phyloP scores from a whole-genome alignment of 2,797 vertebrate species.

The Schizopygopsis pylzovi region DNA sequence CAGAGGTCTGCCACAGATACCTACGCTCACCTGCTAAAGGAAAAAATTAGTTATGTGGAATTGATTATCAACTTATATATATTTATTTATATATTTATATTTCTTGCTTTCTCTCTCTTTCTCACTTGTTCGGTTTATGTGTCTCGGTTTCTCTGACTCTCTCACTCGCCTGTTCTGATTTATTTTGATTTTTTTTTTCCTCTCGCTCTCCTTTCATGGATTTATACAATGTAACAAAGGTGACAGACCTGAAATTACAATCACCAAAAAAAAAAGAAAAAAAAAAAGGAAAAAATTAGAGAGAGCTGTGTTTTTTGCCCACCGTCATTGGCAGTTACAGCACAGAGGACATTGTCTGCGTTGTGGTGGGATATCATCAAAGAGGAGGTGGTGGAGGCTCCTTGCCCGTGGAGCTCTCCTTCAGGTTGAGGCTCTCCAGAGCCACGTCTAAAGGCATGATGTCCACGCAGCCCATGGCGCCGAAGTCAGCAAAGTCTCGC shows the following conservation, averaged over 20 bases:
- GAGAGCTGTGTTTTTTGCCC: conserved; percentile 73
- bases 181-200: conserved; percentile 65
- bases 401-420: conserved; percentile 94
- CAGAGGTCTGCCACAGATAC: conserved; percentile 89
- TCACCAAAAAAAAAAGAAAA: conserved; percentile 92
- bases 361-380: conserved; percentile 95
- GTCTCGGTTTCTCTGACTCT: conserved; percentile 59
- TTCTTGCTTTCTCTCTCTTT: conserved; percentile 57
- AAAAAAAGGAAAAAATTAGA: conserved; percentile 76
- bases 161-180: conserved; percentile 51
- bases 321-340: conserved; percentile 99
- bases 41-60: conserved; percentile 97
- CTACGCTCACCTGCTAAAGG: conserved; percentile 94
- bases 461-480: conserved; percentile 99
- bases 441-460: conserved; percentile 99
- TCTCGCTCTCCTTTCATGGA: conserved; percentile 85
- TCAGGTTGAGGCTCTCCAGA: conserved; percentile 98
- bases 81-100: conserved; percentile 79
- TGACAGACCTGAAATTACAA: conserved; percentile 99
- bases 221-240: conserved; percentile 99
- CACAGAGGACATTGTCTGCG: conserved; percentile 99
- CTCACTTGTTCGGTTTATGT: conserved; percentile 61
- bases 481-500: conserved; percentile 96
- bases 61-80: conserved; percentile 94
- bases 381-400: conserved; percentile 99